These are phyloP conservation scores for Myotis davidii DNA, from an alignment of 2,113 vertebrate genomes.

Conservation along the genomic window DNA sequence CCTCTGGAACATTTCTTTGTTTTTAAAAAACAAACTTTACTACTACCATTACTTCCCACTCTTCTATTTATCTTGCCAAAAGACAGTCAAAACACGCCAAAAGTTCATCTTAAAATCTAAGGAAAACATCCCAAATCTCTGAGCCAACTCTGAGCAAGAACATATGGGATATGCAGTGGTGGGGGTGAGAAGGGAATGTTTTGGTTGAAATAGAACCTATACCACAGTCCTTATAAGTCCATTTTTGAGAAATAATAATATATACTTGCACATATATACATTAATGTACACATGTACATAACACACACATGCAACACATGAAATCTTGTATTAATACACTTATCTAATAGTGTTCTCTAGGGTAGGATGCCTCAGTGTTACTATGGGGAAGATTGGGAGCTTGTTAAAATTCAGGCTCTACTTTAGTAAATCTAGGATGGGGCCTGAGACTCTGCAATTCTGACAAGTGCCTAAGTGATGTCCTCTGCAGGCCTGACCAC, in stretches of 20 bases:
- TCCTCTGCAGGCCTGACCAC: not conserved
- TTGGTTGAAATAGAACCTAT: not conserved
- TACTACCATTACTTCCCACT: not conserved
- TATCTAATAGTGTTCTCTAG: not conserved
- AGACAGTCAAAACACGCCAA: conserved; percentile 39
- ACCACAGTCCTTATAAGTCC: not conserved
- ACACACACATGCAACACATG: not conserved
- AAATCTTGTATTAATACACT: not conserved
- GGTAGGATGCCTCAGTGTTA: not conserved
- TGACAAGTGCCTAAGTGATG: not conserved
- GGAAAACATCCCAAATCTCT: conserved; percentile 21
- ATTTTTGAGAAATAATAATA: not conserved
- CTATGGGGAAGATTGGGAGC: not conserved
- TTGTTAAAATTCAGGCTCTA: not conserved
- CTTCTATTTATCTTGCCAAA: conserved; percentile 48
- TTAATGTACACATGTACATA: not conserved
- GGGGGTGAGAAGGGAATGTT: not conserved
- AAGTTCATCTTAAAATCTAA: conserved; percentile 55
- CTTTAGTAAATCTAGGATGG: not conserved
- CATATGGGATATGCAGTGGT: not conserved
- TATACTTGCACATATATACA: not conserved
- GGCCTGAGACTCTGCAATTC: not conserved
- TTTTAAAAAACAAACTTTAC: conserved; percentile 45
- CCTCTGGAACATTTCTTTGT: conserved; percentile 17
- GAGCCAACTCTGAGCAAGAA: not conserved